A percentile compares a stretch with the other conserved stretches of the same genome.
Evolutionary conservation across 2,888 invertebrate species (phyloP).

Genomic region (Linnaemya tessellans): DNA sequence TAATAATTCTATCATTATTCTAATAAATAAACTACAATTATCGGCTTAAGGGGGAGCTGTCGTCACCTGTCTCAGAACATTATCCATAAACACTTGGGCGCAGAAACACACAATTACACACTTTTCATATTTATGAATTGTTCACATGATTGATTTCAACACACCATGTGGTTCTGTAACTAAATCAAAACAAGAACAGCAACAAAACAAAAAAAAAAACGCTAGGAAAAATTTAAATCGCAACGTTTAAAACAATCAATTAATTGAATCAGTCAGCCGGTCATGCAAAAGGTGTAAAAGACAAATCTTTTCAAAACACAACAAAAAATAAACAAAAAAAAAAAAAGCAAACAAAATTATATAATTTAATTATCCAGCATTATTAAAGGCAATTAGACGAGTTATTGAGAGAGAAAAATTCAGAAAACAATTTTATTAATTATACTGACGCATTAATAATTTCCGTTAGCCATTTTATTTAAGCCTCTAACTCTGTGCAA

Average conservation of each 20-base stretch:
- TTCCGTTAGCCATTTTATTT: conserved; percentile 47
- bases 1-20: conserved; percentile 20
- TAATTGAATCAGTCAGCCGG: conserved; percentile 28
- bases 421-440: conserved; percentile 39
- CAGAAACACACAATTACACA: conserved; percentile 3
- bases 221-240: conserved; percentile 1
- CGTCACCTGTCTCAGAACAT: conserved; percentile 58
- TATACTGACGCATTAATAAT: conserved; percentile 58
- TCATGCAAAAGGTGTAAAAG: conserved; percentile 59
- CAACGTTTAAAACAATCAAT: conserved; percentile 29
- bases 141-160: conserved; percentile 46
- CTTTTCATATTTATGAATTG: conserved; percentile 52
- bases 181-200: not conserved
- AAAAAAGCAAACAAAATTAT: conserved; percentile 47
- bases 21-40: conserved; percentile 51
- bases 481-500: not conserved
- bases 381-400: not conserved
- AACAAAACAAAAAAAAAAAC: not conserved
- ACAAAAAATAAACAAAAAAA: too few relatives aligned
- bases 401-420: not conserved
- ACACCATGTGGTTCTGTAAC: conserved; percentile 38
- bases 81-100: not conserved
- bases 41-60: conserved; percentile 68
- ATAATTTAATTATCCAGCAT: conserved; percentile 61
- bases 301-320: not conserved